Percentiles rank a stretch among this genome's conserved stretches.
These are phyloP conservation scores for Aphelenchoides bicaudatus DNA, from an alignment of 2,888 invertebrate genomes.

Conservation along the genomic window DNA sequence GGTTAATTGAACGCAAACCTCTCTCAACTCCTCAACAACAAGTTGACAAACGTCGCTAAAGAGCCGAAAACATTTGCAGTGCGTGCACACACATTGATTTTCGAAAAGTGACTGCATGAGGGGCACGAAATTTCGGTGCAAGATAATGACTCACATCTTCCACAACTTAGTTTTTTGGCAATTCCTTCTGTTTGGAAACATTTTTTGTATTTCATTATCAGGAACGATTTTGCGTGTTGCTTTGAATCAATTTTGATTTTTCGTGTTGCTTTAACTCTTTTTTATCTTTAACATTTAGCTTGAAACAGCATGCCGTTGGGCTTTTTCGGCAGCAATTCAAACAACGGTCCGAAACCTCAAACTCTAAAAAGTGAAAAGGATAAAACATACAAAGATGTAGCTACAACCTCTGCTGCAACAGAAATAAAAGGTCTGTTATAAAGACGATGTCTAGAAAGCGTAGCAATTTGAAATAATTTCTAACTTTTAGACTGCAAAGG, in stretches of 20 bases:
- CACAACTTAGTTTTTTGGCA: too few relatives aligned
- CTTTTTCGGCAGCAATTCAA: conserved; percentile 44
- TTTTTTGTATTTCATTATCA: too few relatives aligned
- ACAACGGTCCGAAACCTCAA: conserved; percentile 42
- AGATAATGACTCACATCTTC: too few relatives aligned
- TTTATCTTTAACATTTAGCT: background rate
- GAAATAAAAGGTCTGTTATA: conserved; percentile 19
- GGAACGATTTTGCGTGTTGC: too few relatives aligned
- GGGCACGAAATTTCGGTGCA: too few relatives aligned
- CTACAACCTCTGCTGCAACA: conserved; percentile 9
- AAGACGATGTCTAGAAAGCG: background rate
- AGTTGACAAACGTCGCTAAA: too few relatives aligned
- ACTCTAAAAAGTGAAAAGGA: conserved; percentile 44
- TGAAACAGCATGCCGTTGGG: conserved; percentile 44
- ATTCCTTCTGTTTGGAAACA: too few relatives aligned
- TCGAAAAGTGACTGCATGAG: too few relatives aligned
- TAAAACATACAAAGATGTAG: conserved; percentile 28
- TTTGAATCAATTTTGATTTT: background rate
- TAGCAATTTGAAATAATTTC: background rate
- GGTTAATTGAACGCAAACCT: too few relatives aligned
- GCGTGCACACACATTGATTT: too few relatives aligned
- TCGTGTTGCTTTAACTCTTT: background rate
- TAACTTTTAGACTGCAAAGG: conserved; percentile 48
- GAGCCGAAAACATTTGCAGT: too few relatives aligned
- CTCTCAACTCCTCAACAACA: too few relatives aligned